Conservation (phyloP, 2,113 vertebrate species). For the Lontra canadensis region DNA sequence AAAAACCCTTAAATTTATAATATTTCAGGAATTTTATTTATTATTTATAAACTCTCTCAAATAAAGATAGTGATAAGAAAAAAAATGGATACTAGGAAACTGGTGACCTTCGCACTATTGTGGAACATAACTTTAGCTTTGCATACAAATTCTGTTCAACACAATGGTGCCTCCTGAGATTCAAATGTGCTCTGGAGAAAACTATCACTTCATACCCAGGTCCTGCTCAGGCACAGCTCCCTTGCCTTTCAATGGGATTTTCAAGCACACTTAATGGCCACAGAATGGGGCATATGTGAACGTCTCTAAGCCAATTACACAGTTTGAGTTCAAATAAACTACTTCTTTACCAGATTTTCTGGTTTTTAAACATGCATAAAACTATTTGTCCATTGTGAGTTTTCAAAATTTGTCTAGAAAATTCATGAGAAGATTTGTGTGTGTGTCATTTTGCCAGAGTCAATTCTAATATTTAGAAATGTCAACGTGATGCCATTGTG, state of each 20-base stretch:
- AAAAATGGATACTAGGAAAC: not conserved
- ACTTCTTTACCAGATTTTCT: conserved; percentile 6
- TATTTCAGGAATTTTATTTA: not conserved
- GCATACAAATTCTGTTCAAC: not conserved
- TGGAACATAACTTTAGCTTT: not conserved
- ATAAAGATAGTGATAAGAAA: not conserved
- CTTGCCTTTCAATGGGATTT: not conserved
- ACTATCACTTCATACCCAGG: not conserved
- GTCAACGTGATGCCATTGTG: not conserved
- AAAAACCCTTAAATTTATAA: not conserved
- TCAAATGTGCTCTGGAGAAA: not conserved
- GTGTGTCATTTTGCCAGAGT: not conserved
- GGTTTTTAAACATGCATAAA: not conserved
- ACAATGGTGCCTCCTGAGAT: not conserved
- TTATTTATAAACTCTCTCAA: not conserved
- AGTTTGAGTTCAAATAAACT: conserved; percentile 41
- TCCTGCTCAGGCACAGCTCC: not conserved
- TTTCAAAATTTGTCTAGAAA: conserved; percentile 20
- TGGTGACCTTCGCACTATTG: not conserved
- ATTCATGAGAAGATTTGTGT: not conserved
- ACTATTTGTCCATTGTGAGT: not conserved
- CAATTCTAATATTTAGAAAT: not conserved
- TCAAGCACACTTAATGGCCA: not conserved
- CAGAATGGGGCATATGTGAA: not conserved
- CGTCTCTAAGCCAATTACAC: conserved; percentile 21